phyloP scores from a whole-genome alignment of 2,113 vertebrate genomes.

The Petrocephalus microphthalmus region DNA sequence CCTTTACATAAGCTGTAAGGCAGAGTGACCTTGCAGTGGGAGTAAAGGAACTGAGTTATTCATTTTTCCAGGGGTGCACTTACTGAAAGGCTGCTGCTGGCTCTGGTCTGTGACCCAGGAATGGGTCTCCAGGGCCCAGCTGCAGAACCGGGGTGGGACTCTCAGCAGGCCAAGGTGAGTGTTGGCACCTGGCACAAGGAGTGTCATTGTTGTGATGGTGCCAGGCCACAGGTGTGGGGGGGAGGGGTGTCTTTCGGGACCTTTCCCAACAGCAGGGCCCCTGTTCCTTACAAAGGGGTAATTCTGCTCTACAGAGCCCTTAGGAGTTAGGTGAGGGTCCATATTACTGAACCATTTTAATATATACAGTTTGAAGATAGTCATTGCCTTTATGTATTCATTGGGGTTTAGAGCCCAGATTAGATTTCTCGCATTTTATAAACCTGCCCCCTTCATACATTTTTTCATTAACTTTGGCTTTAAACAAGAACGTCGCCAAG shows the following conservation, averaged over 20 bases:
- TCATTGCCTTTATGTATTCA: neutral
- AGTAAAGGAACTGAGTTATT: neutral
- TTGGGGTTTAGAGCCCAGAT: neutral
- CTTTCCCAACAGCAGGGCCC: neutral
- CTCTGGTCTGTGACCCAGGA: constrained; percentile 52
- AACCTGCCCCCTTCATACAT: neutral
- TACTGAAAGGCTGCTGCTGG: constrained; percentile 50
- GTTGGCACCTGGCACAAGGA: neutral
- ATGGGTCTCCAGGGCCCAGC: constrained; percentile 6
- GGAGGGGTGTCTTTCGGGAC: neutral
- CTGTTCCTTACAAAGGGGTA: neutral
- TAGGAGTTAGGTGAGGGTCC: neutral
- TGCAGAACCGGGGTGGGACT: neutral
- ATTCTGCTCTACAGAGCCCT: neutral
- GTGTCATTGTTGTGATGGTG: neutral
- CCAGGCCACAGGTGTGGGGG: neutral
- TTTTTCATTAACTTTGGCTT: neutral
- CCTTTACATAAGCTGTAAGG: neutral
- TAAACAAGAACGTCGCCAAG: neutral
- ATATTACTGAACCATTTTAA: neutral
- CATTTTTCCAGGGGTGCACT: constrained; percentile 44
- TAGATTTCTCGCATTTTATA: neutral
- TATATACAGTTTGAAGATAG: neutral
- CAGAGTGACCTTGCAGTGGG: neutral
- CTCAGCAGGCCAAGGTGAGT: constrained; percentile 41